phyloP scores from a whole-genome alignment of 2,797 vertebrate species.

The Heteromormyrus szaboi region DNA sequence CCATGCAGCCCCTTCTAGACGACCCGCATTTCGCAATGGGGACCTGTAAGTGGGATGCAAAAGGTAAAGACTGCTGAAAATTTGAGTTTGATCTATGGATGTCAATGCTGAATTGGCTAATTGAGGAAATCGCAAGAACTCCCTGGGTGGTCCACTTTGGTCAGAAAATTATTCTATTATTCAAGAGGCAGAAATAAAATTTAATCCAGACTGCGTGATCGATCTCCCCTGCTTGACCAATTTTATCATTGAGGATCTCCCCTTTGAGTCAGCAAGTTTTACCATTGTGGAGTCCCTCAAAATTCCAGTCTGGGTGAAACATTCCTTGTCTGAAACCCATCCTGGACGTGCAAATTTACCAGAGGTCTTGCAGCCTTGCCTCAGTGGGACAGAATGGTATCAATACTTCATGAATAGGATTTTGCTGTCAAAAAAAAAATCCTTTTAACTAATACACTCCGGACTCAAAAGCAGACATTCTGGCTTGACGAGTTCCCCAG shows the following conservation, averaged over 20 bases:
- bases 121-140: background rate
- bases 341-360: background rate
- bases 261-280: background rate
- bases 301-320: background rate
- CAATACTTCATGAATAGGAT: background rate
- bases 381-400: background rate
- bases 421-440: background rate
- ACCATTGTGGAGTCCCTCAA: background rate
- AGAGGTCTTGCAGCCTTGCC: background rate
- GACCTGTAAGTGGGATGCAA: background rate
- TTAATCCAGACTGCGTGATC: background rate
- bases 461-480: background rate
- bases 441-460: slow-evolving; percentile 1
- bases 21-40: background rate
- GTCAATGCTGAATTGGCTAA: background rate
- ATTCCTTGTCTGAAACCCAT: background rate
- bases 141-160: background rate
- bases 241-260: background rate
- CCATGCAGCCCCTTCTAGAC: background rate
- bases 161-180: background rate
- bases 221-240: background rate
- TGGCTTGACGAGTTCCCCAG: background rate
- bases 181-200: background rate
- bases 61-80: background rate
- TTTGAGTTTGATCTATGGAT: background rate